Percentiles rank a stretch among this genome's conserved stretches.
phyloP scores from a whole-genome alignment of 2,797 vertebrate genomes.

The Myotis planiceps region DNA sequence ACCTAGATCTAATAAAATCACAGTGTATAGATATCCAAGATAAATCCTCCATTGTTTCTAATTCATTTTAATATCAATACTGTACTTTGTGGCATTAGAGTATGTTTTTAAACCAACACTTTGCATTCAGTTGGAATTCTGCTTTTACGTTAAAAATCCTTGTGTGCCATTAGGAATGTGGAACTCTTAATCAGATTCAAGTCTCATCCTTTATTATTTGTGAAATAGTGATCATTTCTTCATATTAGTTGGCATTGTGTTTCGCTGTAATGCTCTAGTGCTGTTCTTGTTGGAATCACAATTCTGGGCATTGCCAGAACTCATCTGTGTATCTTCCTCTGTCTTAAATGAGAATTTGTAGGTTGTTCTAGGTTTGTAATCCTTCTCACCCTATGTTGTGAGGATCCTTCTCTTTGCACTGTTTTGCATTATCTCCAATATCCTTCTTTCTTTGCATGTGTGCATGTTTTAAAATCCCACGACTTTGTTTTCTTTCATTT shows the following conservation, averaged over 20 bases:
- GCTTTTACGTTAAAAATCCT: slow-evolving; percentile 25
- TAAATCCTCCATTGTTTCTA: background rate
- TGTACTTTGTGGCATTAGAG: background rate
- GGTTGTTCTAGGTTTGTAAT: slow-evolving; percentile 15
- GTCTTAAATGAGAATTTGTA: background rate
- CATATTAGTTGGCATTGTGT: background rate
- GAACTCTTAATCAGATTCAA: slow-evolving; percentile 2
- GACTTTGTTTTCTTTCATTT: background rate
- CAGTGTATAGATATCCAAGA: background rate
- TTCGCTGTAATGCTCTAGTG: background rate
- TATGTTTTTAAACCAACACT: background rate
- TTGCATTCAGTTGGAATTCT: slow-evolving; percentile 18
- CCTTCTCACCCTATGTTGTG: background rate
- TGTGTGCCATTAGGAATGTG: background rate
- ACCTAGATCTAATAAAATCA: slow-evolving; percentile 49
- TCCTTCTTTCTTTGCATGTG: background rate
- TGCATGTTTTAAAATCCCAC: background rate
- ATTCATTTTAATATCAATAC: slow-evolving; percentile 33
- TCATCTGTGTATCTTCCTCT: background rate
- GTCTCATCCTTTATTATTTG: background rate
- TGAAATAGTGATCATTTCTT: background rate
- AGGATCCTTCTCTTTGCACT: background rate
- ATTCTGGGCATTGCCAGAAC: background rate
- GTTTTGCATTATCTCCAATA: background rate
- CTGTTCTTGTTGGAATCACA: slow-evolving; percentile 19